Base-by-base conservation (phyloP, 2,797 vertebrate genomes). In the Malacoctenus gilli region DNA sequence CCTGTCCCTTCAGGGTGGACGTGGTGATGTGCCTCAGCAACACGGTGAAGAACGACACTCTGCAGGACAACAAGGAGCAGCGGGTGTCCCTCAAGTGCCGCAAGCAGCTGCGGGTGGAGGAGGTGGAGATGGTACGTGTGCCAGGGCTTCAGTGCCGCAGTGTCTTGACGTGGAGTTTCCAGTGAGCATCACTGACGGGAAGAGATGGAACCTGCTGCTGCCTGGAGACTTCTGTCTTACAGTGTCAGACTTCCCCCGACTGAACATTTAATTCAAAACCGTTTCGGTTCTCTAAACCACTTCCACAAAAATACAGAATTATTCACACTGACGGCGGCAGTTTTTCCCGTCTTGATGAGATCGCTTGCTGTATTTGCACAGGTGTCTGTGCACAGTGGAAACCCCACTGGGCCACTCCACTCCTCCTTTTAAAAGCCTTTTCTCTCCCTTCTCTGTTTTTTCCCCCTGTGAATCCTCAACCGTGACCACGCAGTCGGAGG, bases 21-120 rank as follows among this genome's bases (percentile, higher is more conserved):
- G 96, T 98, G 1, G 96, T 99, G 72, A 95, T 97, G 77, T 99
- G 96, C 75, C 90, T 99, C 81, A 98, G 96, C 83, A 98, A 94
- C 59, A 97, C 94, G 0, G 96, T 98, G 79, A 94, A 95, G 64
- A 99, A 98, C 0, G 97, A 98, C 83, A 98, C 95, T 0, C 83
- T 99, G 50, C 96, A 97, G 89, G 96, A 98, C 2, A 92, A 78
- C 64, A 96, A 95, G 82, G 97, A 99, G 54, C 97, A 97, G 78
- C 88, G 95, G 0, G 96, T 98, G 6, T 95, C 96, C 4, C 84
- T 97, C 74, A 98, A 96, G 70, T 99, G 97, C 82, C 94, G 96
- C n/a, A 95, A 94, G 47, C 96, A 98, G 87, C 93, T 99, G 49
- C 83, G 96, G 0, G 97, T 99, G 14, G 97, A 99, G 75, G 96